Evolutionary conservation across 2,797 vertebrate species (phyloP).

Genomic region (Chiroxiphia lanceolata): DNA sequence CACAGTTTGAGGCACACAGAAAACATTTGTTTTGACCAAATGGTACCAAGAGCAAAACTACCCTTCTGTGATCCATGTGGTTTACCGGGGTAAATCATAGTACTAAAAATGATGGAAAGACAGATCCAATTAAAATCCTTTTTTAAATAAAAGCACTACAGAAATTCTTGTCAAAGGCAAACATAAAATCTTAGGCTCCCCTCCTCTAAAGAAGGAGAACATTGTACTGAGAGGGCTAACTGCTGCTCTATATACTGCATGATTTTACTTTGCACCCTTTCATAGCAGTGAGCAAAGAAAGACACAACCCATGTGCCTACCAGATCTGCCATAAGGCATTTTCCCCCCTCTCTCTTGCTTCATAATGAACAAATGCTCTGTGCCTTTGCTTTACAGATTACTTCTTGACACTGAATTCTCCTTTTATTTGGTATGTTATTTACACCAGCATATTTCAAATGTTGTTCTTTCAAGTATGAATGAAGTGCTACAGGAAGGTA

Average conservation of each 20-base stretch:
- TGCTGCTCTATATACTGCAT: background rate
- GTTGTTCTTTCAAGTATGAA: background rate
- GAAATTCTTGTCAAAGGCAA: constrained; percentile 1
- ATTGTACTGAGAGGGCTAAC: background rate
- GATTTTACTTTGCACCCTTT: background rate
- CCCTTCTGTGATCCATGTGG: background rate
- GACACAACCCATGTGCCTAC: background rate
- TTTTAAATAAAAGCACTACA: background rate
- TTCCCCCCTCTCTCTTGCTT: fast-evolving
- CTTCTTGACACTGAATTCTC: background rate
- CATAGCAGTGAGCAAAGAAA: background rate
- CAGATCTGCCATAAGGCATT: background rate
- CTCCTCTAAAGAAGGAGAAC: background rate
- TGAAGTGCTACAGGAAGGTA: background rate
- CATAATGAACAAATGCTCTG: background rate
- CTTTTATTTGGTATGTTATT: background rate
- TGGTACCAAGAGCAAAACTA: background rate
- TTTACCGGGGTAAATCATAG: constrained; percentile 33
- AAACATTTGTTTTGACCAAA: background rate
- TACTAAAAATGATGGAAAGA: constrained; percentile 28
- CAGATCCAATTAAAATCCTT: constrained; percentile 11
- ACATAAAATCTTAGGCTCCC: background rate
- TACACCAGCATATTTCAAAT: background rate
- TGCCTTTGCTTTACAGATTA: background rate
- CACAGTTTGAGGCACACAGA: background rate